phyloP scores from a whole-genome alignment of 2,113 vertebrate species.

The Mirza zaza region DNA sequence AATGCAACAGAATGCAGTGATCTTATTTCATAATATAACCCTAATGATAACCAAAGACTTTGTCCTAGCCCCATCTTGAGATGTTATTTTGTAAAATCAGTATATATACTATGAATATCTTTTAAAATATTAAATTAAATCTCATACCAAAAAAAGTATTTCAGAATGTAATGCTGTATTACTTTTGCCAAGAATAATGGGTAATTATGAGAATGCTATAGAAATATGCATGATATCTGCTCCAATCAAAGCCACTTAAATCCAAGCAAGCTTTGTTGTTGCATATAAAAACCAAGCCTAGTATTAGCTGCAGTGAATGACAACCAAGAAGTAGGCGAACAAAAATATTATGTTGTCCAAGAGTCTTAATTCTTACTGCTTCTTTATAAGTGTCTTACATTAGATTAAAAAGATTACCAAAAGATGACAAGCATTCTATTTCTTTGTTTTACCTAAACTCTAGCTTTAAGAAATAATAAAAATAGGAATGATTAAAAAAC shows the following conservation, averaged over 20 bases:
- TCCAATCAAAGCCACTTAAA: constrained; percentile 81
- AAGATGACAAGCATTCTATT: not conserved
- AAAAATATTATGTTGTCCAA: constrained; percentile 78
- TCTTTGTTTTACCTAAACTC: constrained; percentile 66
- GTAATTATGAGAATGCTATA: constrained; percentile 80
- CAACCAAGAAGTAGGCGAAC: constrained; percentile 74
- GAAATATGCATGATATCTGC: constrained; percentile 79
- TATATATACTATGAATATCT: not conserved
- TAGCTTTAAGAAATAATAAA: not conserved
- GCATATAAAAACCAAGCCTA: constrained; percentile 71
- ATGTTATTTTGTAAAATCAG: constrained; percentile 28
- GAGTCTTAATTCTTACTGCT: constrained; percentile 72
- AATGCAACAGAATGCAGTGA: not conserved
- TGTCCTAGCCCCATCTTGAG: not conserved
- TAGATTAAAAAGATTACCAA: constrained; percentile 74
- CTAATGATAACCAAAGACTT: not conserved
- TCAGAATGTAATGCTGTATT: constrained; percentile 67
- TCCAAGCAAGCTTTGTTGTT: constrained; percentile 78
- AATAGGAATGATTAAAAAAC: constrained; percentile 14
- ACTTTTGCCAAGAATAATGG: constrained; percentile 82
- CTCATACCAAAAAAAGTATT: constrained; percentile 71
- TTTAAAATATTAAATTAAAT: constrained; percentile 69
- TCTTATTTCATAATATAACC: not conserved
- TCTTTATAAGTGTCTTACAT: constrained; percentile 78
- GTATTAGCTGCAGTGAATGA: constrained; percentile 68